Percentiles rank a stretch among this genome's conserved stretches.
These are phyloP conservation scores for Melospiza georgiana DNA, from an alignment of 2,113 vertebrate species.

Conservation along the genomic window DNA sequence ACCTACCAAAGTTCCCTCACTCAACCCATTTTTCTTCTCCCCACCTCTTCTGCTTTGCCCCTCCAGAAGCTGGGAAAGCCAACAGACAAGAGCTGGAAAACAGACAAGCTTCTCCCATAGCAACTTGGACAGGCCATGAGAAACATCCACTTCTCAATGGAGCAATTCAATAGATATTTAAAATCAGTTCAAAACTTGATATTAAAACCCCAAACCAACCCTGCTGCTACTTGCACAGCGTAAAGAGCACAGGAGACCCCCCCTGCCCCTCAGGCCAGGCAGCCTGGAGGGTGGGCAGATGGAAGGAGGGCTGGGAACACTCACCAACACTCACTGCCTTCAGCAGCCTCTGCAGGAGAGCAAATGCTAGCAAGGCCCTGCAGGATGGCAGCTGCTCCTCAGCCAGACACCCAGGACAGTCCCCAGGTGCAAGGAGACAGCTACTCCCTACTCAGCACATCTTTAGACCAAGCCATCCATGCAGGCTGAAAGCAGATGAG, in stretches of 20 bases:
- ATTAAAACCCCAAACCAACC: background rate
- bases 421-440: background rate
- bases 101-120: background rate
- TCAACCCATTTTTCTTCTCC: background rate
- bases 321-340: background rate
- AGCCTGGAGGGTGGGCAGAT: background rate
- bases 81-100: background rate
- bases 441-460: background rate
- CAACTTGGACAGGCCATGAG: background rate
- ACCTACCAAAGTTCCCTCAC: background rate
- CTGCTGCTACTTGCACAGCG: background rate
- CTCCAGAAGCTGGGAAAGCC: background rate
- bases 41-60: background rate
- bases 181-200: background rate
- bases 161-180: background rate
- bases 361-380: rapidly evolving
- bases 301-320: background rate
- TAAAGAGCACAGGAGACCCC: background rate
- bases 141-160: background rate
- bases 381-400: background rate
- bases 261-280: background rate
- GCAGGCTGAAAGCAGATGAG: background rate
- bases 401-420: background rate
- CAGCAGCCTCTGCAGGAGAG: background rate
- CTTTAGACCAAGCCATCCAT: background rate